Evolutionary conservation across 2,797 vertebrate genomes (phyloP).

Genomic region (Anguilla marmorata): DNA sequence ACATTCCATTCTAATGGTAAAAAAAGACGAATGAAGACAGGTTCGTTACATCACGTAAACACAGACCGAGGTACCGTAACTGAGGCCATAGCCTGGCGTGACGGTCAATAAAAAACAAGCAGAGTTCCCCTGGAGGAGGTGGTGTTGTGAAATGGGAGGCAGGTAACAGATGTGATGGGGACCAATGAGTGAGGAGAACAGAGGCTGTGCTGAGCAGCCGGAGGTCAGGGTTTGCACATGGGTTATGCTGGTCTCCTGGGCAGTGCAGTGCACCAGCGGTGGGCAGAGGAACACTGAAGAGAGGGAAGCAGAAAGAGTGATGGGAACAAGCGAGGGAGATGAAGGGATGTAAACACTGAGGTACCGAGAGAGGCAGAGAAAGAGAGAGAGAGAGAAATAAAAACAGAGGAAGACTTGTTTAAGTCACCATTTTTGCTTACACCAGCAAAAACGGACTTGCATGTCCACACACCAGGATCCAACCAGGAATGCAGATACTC

Average conservation of each 20-base stretch:
- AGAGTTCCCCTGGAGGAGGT: not conserved
- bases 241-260: conserved; percentile 11
- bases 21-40: conserved; percentile 13
- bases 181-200: not conserved
- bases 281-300: not conserved
- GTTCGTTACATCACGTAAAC: conserved; percentile 39
- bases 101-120: conserved; percentile 32
- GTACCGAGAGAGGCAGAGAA: not conserved
- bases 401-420: no score
- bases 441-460: not conserved
- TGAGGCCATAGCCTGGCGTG: conserved; percentile 43
- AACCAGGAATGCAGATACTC: not conserved
- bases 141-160: conserved; percentile 40
- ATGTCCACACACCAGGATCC: not conserved
- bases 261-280: not conserved
- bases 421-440: no score
- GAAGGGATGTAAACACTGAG: conserved; percentile 8
- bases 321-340: not conserved
- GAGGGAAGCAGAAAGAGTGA: conserved; percentile 4
- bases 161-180: conserved; percentile 17
- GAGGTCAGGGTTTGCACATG: not conserved
- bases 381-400: no score
- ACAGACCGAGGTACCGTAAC: conserved; percentile 42
- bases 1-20: conserved; percentile 29
- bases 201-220: not conserved